Base-by-base conservation (phyloP, 1,140 invertebrate species). In the Coelopa frigida region DNA sequence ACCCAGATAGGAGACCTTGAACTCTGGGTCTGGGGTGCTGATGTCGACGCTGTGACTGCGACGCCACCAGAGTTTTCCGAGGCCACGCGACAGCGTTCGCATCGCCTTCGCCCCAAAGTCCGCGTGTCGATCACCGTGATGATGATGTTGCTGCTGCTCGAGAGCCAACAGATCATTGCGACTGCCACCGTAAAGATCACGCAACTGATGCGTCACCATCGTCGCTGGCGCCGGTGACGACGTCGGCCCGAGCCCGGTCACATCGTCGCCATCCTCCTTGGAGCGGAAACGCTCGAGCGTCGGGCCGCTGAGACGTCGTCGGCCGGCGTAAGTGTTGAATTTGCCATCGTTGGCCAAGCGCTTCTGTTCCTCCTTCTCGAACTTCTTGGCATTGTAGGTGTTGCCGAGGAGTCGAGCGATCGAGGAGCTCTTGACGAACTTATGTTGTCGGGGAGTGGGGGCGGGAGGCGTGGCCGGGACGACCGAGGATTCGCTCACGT, bases 1-100 rank as follows among this genome's bases (percentile, higher is more conserved):
- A 14, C 96, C 95, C 45, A 98, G 77, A 73, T 98, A 98, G 12
- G 87, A 84, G 24, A 96, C 93, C 72, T 94, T 93, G 72, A 89
- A 94, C n/a, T 82, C 83, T 0, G 91, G 89, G 71, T 96, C 91
- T 48, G 89, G 87, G 51, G 90, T 86, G 55, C 87, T 94, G 55
- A 96, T 94, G 39, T 82, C 79, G 37, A 83, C 81, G 54, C 82
- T 82, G 46, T 69, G 62, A 37, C 82, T 84, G 35, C 82, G 78
- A 50, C 80, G 79, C 68, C 84, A 82, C 52, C 89, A 76, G 14
- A 78, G 65, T 50, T 74, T 70, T 1, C 76, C 75, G 37, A 78
- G 48, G 1, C 77, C 73, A 2, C 74, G 66, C 3, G 75, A 77
- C 32, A 78, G 48, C 4, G 74, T 72, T 14, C 75, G 74, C 39